phyloP scores from a whole-genome alignment of 2,888 invertebrate species.

The Netelia virgata region DNA sequence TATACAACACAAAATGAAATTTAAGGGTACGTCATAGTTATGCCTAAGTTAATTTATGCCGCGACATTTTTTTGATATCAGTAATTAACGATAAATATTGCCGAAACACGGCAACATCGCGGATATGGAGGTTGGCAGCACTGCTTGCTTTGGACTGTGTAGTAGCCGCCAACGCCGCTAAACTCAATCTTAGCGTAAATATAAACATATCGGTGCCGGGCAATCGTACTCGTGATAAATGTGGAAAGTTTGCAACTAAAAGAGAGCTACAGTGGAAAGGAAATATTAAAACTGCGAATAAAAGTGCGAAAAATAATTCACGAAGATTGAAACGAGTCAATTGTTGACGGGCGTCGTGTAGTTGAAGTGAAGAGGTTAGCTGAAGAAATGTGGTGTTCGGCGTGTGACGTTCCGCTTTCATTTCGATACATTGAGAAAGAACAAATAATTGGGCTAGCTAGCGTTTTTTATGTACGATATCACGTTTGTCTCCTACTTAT shows the following conservation, averaged over 20 bases:
- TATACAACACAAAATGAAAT: neutral
- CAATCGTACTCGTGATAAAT: neutral
- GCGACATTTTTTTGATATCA: neutral
- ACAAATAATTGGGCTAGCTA: neutral
- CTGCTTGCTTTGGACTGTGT: neutral
- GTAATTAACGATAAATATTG: neutral
- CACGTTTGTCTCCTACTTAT: neutral
- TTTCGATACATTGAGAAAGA: slow-evolving; percentile 16
- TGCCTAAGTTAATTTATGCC: neutral
- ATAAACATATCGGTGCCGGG: neutral
- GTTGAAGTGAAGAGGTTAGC: slow-evolving; percentile 4
- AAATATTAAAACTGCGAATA: slow-evolving; percentile 16
- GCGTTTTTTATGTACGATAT: slow-evolving; percentile 10
- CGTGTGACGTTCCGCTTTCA: slow-evolving; percentile 2
- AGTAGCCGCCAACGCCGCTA: neutral
- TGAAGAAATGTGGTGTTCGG: slow-evolving; percentile 26
- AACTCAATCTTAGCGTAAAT: neutral
- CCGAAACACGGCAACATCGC: too few relatives aligned
- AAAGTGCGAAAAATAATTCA: slow-evolving; percentile 9
- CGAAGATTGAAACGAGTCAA: neutral
- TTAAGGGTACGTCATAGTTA: neutral
- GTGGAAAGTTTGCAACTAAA: neutral
- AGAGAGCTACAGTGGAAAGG: slow-evolving; percentile 9
- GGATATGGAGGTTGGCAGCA: too few relatives aligned
- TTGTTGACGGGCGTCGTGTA: slow-evolving; percentile 25